Percentiles rank a stretch among this genome's conserved stretches.
Evolutionary conservation across 2,797 vertebrate genomes (phyloP).

Genomic region (Esox lucius): DNA sequence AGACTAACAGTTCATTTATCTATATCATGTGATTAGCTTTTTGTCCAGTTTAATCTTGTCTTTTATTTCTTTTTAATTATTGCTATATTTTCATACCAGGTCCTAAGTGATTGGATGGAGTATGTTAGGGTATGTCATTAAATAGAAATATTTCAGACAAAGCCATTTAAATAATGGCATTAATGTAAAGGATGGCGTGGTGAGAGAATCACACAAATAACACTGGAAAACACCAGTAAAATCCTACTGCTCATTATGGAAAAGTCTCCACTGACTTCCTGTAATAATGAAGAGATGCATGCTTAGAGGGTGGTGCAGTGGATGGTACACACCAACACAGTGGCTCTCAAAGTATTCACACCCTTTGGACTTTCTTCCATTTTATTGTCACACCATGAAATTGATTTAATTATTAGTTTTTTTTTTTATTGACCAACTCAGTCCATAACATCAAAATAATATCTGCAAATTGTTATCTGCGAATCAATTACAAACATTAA

Average conservation of each 20-base stretch:
- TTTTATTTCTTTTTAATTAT: slow-evolving; percentile 9
- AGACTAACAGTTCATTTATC: not conserved
- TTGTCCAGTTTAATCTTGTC: slow-evolving; percentile 13
- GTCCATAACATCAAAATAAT: no score
- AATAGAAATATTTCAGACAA: slow-evolving; percentile 17
- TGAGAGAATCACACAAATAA: not conserved
- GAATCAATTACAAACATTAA: no score
- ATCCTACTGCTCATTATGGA: not conserved
- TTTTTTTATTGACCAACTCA: no score
- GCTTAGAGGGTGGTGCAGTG: no score
- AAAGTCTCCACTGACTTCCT: not conserved
- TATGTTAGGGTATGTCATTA: slow-evolving; percentile 20
- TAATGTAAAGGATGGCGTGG: not conserved
- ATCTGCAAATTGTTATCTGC: no score
- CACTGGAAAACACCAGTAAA: not conserved
- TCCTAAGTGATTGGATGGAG: not conserved
- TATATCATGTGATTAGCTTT: not conserved
- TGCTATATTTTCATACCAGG: not conserved
- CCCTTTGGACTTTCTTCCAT: no score
- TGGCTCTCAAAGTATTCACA: no score
- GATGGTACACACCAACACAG: no score
- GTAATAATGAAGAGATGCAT: not conserved
- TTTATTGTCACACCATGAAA: no score
- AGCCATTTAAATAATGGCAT: not conserved
- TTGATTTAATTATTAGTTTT: no score